Percentiles rank a stretch among this genome's conserved stretches.
Evolutionary conservation across 2,113 vertebrate species (phyloP).

Genomic region (Alethe diademata): DNA sequence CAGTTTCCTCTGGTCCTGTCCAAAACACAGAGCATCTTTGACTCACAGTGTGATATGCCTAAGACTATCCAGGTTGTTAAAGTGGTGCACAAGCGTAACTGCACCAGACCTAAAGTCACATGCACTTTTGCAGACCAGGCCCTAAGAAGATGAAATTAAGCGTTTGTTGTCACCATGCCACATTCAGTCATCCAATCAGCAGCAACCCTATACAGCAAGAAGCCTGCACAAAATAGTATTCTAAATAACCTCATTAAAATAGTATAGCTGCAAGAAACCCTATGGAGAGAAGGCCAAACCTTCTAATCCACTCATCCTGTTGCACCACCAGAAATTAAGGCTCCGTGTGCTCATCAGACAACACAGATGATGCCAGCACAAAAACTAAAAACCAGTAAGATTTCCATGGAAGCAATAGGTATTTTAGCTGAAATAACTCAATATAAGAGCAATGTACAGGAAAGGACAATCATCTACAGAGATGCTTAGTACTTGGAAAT

Average conservation of each 20-base stretch:
- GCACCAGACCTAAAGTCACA: not conserved
- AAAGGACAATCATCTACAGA: slow-evolving; percentile 30
- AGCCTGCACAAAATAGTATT: not conserved
- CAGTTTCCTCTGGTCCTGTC: not conserved
- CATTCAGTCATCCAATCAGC: not conserved
- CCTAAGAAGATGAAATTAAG: not conserved
- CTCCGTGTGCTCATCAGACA: not conserved
- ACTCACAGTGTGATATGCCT: not conserved
- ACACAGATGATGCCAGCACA: not conserved
- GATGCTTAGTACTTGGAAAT: slow-evolving; percentile 19
- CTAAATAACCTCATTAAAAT: not conserved
- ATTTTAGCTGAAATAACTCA: not conserved
- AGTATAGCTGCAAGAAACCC: not conserved
- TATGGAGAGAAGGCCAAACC: not conserved
- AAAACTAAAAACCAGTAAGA: not conserved
- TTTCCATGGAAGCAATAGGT: not conserved
- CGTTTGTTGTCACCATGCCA: not conserved
- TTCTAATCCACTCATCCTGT: not conserved
- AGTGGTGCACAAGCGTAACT: not conserved
- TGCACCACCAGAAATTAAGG: slow-evolving; percentile 30
- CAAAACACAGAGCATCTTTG: not conserved
- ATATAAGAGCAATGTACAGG: not conserved
- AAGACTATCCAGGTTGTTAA: not conserved
- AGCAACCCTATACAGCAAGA: not conserved
- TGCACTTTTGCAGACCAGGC: not conserved